These are phyloP conservation scores for Drosophila repletoides DNA, from an alignment of 1,140 invertebrate species.

Conservation along the genomic window DNA sequence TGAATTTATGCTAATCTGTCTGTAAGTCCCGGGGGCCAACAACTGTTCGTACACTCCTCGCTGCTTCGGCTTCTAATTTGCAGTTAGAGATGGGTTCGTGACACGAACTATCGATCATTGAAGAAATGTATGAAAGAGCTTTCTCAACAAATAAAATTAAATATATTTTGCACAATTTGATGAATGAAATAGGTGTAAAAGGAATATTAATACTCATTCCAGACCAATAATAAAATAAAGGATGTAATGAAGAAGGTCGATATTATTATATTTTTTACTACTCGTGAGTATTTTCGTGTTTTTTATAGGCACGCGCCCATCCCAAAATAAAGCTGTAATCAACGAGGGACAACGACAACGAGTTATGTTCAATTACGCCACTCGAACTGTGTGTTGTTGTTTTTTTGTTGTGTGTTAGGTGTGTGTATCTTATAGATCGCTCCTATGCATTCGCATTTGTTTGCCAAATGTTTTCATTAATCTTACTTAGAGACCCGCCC, in stretches of 20 bases:
- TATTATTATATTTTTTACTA: too few species aligned
- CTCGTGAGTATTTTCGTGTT: background rate
- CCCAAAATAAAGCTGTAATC: constrained; percentile 22
- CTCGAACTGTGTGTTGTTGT: constrained; percentile 5
- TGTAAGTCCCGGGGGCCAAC: constrained; percentile 58
- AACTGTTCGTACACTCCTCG: constrained; percentile 46
- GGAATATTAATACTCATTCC: too few species aligned
- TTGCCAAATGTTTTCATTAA: constrained; percentile 78
- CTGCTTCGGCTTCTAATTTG: constrained; percentile 5
- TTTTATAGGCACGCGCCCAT: constrained; percentile 14
- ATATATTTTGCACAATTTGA: too few species aligned
- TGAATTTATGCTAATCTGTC: constrained; percentile 74
- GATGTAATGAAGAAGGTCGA: too few species aligned
- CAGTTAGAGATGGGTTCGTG: constrained; percentile 14
- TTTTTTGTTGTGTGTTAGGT: background rate
- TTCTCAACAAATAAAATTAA: background rate
- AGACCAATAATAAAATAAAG: too few species aligned
- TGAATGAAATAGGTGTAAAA: too few species aligned
- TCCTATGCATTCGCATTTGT: constrained; percentile 69
- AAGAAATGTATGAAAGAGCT: background rate
- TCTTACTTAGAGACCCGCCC: constrained; percentile 46
- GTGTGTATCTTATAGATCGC: constrained; percentile 54
- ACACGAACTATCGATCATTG: background rate
- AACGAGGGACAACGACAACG: constrained; percentile 43
- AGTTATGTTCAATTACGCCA: constrained; percentile 53